Conservation (phyloP, 2,113 vertebrate species). For the Pimephales promelas region DNA sequence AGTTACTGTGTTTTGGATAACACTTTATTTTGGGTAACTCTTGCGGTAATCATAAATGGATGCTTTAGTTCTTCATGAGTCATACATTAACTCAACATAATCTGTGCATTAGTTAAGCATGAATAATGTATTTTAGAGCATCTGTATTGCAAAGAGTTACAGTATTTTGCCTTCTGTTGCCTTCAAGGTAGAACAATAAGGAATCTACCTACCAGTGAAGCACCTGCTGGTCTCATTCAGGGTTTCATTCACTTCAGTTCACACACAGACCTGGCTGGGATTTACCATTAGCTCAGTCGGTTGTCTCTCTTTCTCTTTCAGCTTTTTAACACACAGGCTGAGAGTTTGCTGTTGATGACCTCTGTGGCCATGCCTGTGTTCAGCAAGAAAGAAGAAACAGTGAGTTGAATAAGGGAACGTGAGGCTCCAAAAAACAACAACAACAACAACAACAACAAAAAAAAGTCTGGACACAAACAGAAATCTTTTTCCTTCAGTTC, state of each 20-base stretch:
- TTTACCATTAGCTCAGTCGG: not conserved
- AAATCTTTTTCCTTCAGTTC: not conserved
- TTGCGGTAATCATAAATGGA: too few relatives aligned
- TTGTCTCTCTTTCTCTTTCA: slow-evolving; percentile 58
- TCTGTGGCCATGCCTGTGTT: slow-evolving; percentile 97
- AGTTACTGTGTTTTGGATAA: not conserved
- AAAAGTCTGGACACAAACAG: not conserved
- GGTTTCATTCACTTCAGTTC: not conserved
- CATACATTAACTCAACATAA: too few relatives aligned
- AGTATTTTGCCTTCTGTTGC: not conserved
- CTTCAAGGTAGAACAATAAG: not conserved
- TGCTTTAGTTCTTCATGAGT: too few relatives aligned
- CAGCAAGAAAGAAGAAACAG: slow-evolving; percentile 96
- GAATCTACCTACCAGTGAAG: not conserved
- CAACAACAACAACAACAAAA: too few relatives aligned
- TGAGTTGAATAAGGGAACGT: slow-evolving; percentile 66
- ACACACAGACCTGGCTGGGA: not conserved
- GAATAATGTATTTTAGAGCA: too few relatives aligned
- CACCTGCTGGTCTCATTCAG: not conserved
- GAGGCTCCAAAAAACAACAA: not conserved
- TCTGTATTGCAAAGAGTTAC: too few relatives aligned
- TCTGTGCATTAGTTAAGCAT: too few relatives aligned
- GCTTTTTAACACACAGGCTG: slow-evolving; percentile 87
- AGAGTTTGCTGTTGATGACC: slow-evolving; percentile 89
- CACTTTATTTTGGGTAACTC: too few relatives aligned